Percentiles rank a stretch among this genome's conserved stretches.
These are phyloP conservation scores for Buathra laborator DNA, from an alignment of 2,888 invertebrate genomes.

Conservation along the genomic window DNA sequence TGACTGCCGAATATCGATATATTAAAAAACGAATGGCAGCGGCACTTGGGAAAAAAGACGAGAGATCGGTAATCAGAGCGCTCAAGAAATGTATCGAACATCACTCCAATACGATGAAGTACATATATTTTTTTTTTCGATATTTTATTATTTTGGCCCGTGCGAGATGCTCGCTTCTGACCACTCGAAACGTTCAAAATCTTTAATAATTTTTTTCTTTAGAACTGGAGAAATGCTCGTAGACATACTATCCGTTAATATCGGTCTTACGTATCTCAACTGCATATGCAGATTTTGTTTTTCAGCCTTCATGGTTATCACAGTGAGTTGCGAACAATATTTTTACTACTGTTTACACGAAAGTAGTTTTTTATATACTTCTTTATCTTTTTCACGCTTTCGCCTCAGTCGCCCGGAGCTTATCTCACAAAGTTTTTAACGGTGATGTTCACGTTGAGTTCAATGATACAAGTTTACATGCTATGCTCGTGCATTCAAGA, in stretches of 20 bases:
- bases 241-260: too few relatives aligned
- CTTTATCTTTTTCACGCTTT: neutral
- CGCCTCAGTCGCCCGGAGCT: slow-evolving; percentile 24
- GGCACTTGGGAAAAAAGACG: slow-evolving; percentile 55
- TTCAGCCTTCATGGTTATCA: slow-evolving; percentile 58
- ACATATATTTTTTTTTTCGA: neutral
- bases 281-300: too few relatives aligned
- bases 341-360: neutral
- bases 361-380: neutral
- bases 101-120: slow-evolving; percentile 59
- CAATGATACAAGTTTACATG: slow-evolving; percentile 73
- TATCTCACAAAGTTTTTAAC: slow-evolving; percentile 55
- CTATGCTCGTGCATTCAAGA: slow-evolving; percentile 74
- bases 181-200: neutral
- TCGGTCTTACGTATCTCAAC: too few relatives aligned
- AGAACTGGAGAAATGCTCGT: too few relatives aligned
- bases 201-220: neutral
- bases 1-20: slow-evolving; percentile 74
- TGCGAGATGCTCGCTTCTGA: neutral
- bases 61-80: neutral
- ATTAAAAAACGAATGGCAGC: slow-evolving; percentile 60
- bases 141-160: neutral
- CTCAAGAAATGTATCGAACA: slow-evolving; percentile 48
- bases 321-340: slow-evolving; percentile 64
- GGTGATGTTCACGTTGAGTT: slow-evolving; percentile 62